phyloP scores from a whole-genome alignment of 1,140 invertebrate species.

The Homalodisca vitripennis region DNA sequence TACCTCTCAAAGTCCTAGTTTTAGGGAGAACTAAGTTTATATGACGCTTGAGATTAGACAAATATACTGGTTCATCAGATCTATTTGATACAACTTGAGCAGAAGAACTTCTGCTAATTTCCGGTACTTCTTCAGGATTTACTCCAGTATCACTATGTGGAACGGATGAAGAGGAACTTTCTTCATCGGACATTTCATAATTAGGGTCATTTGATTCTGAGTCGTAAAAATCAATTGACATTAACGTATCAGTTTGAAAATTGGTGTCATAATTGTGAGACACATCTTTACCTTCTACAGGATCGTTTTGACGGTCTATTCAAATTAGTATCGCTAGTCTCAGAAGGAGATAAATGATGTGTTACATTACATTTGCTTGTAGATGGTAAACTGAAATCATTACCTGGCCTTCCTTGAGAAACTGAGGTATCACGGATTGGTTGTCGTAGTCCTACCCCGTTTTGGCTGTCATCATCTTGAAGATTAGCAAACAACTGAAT shows the following conservation, averaged over 20 bases:
- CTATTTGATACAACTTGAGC: background rate
- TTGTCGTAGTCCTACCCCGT: background rate
- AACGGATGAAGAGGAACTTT: background rate
- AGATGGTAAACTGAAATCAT: background rate
- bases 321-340: too few species aligned
- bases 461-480: too few species aligned
- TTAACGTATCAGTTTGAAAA: too few species aligned
- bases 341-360: too few species aligned
- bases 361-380: background rate
- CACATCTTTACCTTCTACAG: too few species aligned
- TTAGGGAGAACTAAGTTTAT: constrained; percentile 4
- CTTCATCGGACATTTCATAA: background rate
- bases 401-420: background rate
- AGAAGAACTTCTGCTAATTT: background rate
- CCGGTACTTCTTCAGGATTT: background rate
- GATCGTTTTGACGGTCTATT: too few species aligned
- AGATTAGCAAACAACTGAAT: background rate
- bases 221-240: background rate
- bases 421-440: background rate
- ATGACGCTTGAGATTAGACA: background rate
- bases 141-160: background rate
- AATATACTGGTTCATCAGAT: too few species aligned
- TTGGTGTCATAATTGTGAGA: too few species aligned
- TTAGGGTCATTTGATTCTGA: background rate
- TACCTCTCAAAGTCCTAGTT: constrained; percentile 16